Conservation (phyloP, 2,797 vertebrate species). For the Gastrophryne carolinensis region DNA sequence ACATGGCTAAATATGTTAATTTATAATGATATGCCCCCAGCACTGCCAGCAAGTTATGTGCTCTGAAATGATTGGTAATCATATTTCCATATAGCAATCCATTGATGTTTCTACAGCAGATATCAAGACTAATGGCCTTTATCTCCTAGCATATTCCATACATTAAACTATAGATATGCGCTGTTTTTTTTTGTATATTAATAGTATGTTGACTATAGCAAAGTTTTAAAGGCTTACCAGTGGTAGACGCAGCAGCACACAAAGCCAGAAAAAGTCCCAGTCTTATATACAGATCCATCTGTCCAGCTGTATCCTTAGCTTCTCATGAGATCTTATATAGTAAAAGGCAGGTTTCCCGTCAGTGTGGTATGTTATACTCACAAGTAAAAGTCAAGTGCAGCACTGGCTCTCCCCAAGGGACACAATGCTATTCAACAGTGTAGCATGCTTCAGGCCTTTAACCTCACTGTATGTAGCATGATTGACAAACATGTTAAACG, state of each 20-base stretch:
- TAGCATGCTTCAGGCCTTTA: conserved; percentile 10
- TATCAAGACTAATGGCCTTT: too few relatives aligned
- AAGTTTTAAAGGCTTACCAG: neutral
- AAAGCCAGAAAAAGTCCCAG: neutral
- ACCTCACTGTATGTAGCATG: neutral
- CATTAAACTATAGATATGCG: too few relatives aligned
- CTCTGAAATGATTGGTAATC: too few relatives aligned
- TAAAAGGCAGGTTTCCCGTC: neutral
- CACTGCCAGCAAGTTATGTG: too few relatives aligned
- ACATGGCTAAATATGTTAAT: too few relatives aligned
- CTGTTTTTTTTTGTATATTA: too few relatives aligned
- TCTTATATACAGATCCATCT: neutral
- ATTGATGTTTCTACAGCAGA: too few relatives aligned
- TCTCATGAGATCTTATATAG: too few relatives aligned
- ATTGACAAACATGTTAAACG: conserved; percentile 4
- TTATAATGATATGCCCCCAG: too few relatives aligned
- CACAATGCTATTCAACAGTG: neutral
- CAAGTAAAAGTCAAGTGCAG: neutral
- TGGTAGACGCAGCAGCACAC: neutral
- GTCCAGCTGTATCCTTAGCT: neutral
- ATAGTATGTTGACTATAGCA: too few relatives aligned
- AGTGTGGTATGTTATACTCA: neutral
- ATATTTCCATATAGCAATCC: too few relatives aligned
- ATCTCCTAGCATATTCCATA: too few relatives aligned
- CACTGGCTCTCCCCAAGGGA: conserved; percentile 14